These are phyloP conservation scores for Endomychus coccineus DNA, from an alignment of 2,888 invertebrate genomes.

Conservation along the genomic window DNA sequence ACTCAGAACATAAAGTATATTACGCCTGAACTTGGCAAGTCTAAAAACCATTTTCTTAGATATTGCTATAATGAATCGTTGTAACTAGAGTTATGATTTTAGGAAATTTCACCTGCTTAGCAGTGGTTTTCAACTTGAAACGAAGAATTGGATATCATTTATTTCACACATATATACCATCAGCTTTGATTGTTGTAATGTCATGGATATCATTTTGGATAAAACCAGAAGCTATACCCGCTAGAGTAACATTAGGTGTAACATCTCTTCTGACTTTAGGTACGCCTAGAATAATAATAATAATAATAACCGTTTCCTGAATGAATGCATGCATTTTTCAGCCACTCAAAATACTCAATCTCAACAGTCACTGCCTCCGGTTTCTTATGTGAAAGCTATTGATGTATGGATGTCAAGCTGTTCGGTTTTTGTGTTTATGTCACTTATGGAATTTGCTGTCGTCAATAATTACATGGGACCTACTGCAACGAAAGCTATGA, in stretches of 20 bases:
- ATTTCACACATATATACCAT: constrained; percentile 88
- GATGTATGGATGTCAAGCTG: constrained; percentile 92
- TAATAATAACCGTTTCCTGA: constrained; percentile 1
- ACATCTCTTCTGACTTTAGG: constrained; percentile 79
- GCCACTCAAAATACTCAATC: constrained; percentile 91
- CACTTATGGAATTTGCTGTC: constrained; percentile 83
- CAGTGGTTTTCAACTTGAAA: constrained; percentile 78
- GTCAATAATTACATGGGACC: constrained; percentile 84
- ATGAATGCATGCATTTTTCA: constrained; percentile 35
- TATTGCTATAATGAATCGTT: too few species aligned
- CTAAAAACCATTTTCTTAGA: too few species aligned
- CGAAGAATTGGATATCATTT: constrained; percentile 82
- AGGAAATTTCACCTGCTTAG: constrained; percentile 89
- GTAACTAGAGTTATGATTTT: too few species aligned
- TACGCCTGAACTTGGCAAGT: too few species aligned
- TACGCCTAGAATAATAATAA: constrained; percentile 31
- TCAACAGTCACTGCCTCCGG: constrained; percentile 80
- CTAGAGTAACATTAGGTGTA: constrained; percentile 80
- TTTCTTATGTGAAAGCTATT: constrained; percentile 88
- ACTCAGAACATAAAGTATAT: too few species aligned
- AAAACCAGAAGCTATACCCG: constrained; percentile 87
- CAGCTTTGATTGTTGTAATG: constrained; percentile 87
- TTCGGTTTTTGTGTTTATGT: constrained; percentile 85
- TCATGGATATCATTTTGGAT: constrained; percentile 97
- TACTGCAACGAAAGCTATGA: constrained; percentile 81